phyloP scores from a whole-genome alignment of 2,113 vertebrate species.

The Chionis minor region DNA sequence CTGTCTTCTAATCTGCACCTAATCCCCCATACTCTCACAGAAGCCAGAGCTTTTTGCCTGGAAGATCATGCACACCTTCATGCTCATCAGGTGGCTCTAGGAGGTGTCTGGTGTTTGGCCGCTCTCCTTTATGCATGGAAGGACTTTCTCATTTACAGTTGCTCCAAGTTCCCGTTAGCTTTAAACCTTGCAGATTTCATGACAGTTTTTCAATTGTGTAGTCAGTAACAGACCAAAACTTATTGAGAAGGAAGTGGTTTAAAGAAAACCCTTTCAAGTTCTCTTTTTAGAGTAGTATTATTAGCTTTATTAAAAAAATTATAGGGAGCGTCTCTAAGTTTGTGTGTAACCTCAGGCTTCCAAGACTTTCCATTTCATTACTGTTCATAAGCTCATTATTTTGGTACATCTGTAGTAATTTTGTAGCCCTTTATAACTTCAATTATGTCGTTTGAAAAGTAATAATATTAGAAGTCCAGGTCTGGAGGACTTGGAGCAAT shows the following conservation, averaged over 20 bases:
- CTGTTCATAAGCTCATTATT: conserved; percentile 17
- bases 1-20: background rate
- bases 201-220: background rate
- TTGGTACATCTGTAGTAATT: conserved; percentile 15
- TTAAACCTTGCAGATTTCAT: background rate
- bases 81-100: background rate
- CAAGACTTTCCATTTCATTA: conserved; percentile 20
- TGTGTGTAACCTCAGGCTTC: conserved; percentile 14
- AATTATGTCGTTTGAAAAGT: background rate
- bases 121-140: rapidly evolving
- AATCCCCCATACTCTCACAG: background rate
- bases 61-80: background rate
- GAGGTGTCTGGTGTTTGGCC: background rate
- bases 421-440: conserved; percentile 8
- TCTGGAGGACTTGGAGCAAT: background rate
- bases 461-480: background rate
- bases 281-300: background rate
- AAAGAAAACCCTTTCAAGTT: background rate
- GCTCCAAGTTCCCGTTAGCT: background rate
- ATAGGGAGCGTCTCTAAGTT: background rate
- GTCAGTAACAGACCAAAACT: background rate
- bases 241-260: background rate
- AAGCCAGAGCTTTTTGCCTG: background rate
- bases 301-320: background rate
- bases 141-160: background rate